Evolutionary conservation across 92 coral and sea anemone genomes (phyloP).

Genomic region (Actinostola sp.): DNA sequence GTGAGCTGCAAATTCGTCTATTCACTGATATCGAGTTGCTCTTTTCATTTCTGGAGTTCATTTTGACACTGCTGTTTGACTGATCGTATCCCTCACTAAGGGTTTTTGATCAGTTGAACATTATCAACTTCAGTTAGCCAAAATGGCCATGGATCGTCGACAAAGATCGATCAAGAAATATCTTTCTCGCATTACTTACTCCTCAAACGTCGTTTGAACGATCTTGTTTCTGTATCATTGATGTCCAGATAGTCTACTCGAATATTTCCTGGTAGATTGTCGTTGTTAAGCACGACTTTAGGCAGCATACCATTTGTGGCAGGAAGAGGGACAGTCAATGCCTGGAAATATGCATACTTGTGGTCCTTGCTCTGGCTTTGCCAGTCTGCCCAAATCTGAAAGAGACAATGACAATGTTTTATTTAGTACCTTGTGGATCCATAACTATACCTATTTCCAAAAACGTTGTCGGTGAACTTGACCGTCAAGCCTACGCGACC

Average conservation of each 20-base stretch:
- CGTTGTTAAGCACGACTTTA: conserved; percentile 25
- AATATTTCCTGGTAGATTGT: conserved; percentile 6
- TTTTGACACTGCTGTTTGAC: too few relatives aligned
- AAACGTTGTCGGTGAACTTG: too few relatives aligned
- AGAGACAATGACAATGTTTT: background rate
- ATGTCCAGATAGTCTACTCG: conserved; percentile 24
- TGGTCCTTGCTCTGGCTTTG: conserved; percentile 49
- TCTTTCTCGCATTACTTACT: conserved; percentile 17
- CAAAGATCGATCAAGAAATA: too few relatives aligned
- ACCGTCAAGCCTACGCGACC: background rate
- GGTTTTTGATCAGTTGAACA: too few relatives aligned
- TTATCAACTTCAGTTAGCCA: background rate
- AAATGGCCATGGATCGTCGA: too few relatives aligned
- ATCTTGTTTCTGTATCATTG: conserved; percentile 18
- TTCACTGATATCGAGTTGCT: too few relatives aligned
- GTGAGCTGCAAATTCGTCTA: too few relatives aligned
- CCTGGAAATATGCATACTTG: conserved; percentile 14
- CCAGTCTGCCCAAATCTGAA: conserved; percentile 76
- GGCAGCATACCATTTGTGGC: conserved; percentile 55
- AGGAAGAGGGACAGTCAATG: conserved; percentile 47
- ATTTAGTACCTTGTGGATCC: background rate
- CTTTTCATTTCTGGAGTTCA: too few relatives aligned
- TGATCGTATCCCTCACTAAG: too few relatives aligned
- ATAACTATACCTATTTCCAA: too few relatives aligned
- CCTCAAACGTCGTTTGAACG: conserved; percentile 6